Evolutionary conservation across 2,113 vertebrate genomes (phyloP).

Genomic region (Corythaeola cristata): DNA sequence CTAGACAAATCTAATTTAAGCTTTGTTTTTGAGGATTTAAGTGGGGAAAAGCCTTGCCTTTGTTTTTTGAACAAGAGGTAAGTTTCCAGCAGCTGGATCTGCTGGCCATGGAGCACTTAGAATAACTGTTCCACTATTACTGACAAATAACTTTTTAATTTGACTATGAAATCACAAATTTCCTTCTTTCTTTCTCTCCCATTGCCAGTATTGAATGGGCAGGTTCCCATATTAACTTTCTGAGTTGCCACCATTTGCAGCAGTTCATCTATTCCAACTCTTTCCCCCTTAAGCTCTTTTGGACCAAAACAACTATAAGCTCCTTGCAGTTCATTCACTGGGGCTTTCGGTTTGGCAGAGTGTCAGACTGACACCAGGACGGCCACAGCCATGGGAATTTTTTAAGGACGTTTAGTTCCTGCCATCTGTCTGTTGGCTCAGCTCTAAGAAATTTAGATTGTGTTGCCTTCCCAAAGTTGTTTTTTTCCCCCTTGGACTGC

Average conservation of each 20-base stretch:
- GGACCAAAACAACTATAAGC: neutral
- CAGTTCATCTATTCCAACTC: neutral
- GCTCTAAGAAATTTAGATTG: conserved; percentile 44
- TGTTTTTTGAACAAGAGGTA: neutral
- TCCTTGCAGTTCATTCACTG: conserved; percentile 31
- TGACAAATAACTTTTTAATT: neutral
- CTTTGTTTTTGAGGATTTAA: neutral
- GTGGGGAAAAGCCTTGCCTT: neutral
- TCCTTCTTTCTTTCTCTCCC: neutral
- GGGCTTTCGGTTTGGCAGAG: conserved; percentile 6
- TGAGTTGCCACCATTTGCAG: neutral
- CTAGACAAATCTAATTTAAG: neutral
- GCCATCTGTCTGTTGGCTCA: conserved; percentile 69
- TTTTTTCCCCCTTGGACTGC: conserved; percentile 42
- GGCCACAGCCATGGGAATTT: neutral
- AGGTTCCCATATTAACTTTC: neutral
- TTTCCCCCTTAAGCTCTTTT: neutral
- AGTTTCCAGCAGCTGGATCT: neutral
- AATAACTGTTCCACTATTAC: neutral
- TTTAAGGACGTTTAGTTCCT: conserved; percentile 56
- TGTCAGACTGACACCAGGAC: neutral
- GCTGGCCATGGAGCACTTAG: neutral
- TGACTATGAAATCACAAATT: neutral
- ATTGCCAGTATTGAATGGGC: neutral
- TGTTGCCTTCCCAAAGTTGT: conserved; percentile 51